Evolutionary conservation across 2,797 vertebrate species (phyloP), one percentile per base, ranked within the genome.

Genomic region (Manis pentadactyla): DNA sequence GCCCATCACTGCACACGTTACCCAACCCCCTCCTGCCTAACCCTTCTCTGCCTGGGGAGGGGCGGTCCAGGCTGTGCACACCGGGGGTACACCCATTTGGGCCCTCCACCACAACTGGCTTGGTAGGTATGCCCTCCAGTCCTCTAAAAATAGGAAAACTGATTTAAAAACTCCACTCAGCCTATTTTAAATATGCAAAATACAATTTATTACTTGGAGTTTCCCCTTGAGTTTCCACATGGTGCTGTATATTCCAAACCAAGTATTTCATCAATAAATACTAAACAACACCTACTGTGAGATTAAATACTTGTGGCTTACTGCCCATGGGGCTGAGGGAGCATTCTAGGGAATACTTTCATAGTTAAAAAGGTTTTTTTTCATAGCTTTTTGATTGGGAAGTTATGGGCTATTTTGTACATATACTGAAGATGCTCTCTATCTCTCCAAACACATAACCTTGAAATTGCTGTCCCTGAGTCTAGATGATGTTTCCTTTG

Each of bases 161-260:
- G 25, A 29, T 81, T 37, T 9, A 73, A 88, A 96, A 74, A 68
- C 68, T 51, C 53, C 27, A 97, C 21, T 51, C 83, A 31, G 59
- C 55, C 57, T 86, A 69, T 97, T 97, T 93, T 98, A 96, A 97
- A 63, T 98, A 98, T 88, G 97, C 95, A 98, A 98, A 98, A 98
- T 98, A 98, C 95, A 95, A 95, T 98, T 98, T 98, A 98, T 98
- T 98, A 95, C 94, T 96, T 83, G 93, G 97, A 96, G 85, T 84
- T 92, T 95, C 92, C 93, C 97, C 94, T 66, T 96, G 97, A 96
- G 61, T 97, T 95, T 97, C 95, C 96, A 97, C 95, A 97, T 95
- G 79, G 97, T 31, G 2, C 82, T 79, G 85, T 75, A 96, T 92
- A 94, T 97, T 96, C 97, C 97, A 96, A 97, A 97, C 75, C 95